Conservation (phyloP, 2,113 vertebrate species). For the Pristiophorus japonicus region DNA sequence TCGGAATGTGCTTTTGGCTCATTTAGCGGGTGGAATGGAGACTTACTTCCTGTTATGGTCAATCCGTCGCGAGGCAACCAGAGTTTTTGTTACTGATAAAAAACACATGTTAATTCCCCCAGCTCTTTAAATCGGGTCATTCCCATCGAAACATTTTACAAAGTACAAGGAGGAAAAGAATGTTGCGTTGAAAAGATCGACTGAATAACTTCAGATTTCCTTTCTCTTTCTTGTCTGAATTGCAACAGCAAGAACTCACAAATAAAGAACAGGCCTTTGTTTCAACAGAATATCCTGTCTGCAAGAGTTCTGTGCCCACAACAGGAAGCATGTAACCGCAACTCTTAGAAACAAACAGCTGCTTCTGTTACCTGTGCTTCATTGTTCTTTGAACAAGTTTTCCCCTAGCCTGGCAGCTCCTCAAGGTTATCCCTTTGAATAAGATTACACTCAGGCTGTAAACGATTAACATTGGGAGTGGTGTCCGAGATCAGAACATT, state of each 20-base stretch:
- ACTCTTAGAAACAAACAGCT: background rate
- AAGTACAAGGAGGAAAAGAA: background rate
- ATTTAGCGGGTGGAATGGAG: background rate
- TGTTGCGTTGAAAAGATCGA: background rate
- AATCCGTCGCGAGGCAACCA: background rate
- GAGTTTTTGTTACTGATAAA: background rate
- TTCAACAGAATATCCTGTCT: background rate
- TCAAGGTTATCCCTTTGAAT: background rate
- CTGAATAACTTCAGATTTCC: background rate
- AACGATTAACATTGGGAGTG: background rate
- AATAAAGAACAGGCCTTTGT: background rate
- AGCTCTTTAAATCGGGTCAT: constrained; percentile 1
- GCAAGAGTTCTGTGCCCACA: background rate
- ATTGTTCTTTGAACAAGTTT: background rate
- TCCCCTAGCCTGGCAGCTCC: background rate
- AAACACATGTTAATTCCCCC: background rate
- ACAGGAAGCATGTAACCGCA: background rate
- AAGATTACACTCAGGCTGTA: background rate
- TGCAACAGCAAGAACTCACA: too few relatives aligned
- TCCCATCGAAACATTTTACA: background rate
- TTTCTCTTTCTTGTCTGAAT: background rate
- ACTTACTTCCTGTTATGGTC: background rate
- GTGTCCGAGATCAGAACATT: background rate
- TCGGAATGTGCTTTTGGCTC: background rate
- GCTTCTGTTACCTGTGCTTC: background rate